Conservation (phyloP, 2,888 invertebrate species). For the Apomyelois bistriatella region DNA sequence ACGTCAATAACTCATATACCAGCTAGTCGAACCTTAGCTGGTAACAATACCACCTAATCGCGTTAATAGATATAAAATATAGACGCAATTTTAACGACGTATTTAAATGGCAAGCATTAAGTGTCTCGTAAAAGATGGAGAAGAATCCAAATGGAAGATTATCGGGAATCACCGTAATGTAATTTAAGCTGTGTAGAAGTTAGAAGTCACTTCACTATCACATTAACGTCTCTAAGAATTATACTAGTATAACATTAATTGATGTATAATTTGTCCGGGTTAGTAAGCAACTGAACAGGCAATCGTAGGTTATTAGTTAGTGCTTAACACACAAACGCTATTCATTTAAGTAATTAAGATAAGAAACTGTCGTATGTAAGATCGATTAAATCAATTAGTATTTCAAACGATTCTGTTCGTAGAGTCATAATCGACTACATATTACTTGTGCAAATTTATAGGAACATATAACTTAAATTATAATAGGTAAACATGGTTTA, state of each 20-base stretch:
- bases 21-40: conserved; percentile 12
- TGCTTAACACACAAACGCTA: conserved; percentile 7
- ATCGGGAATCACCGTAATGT: conserved; percentile 54
- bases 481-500: no score
- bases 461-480: no score
- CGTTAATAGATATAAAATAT: conserved; percentile 36
- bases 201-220: conserved; percentile 53
- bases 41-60: conserved; percentile 25
- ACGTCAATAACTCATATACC: conserved; percentile 15
- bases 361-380: no score
- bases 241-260: conserved; percentile 50
- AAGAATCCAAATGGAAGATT: conserved; percentile 54
- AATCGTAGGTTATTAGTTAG: conserved; percentile 29
- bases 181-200: conserved; percentile 41
- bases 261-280: conserved; percentile 52
- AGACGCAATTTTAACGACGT: conserved; percentile 51
- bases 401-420: no score
- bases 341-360: not conserved
- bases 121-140: conserved; percentile 52
- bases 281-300: conserved; percentile 37
- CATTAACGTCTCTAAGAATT: conserved; percentile 53
- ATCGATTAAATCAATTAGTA: no score
- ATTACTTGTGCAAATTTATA: no score
- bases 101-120: conserved; percentile 54
- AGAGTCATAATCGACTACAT: no score